Percentiles rank a stretch among this genome's conserved stretches.
Conservation (phyloP, 2,888 invertebrate species). For the Hypselothyrea guttata region DNA sequence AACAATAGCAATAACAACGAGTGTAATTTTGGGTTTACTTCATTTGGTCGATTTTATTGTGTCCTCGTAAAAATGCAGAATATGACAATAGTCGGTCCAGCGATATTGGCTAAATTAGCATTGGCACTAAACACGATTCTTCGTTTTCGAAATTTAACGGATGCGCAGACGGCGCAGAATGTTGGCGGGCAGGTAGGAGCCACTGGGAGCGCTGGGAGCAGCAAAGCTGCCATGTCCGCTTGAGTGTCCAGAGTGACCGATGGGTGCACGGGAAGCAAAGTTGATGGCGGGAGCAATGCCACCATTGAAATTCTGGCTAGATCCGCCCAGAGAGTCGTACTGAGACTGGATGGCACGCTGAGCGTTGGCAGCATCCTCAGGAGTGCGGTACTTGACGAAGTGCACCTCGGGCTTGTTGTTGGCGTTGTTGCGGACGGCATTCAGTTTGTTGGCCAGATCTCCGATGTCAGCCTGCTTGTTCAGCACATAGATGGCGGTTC, state of each 20-base stretch:
- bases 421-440: constrained; percentile 57
- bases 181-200: constrained; percentile 70
- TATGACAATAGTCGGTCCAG: constrained; percentile 54
- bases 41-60: constrained; percentile 54
- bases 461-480: constrained; percentile 75
- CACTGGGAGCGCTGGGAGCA: constrained; percentile 42
- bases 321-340: constrained; percentile 73
- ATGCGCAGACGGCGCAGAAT: constrained; percentile 72
- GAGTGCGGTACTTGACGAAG: constrained; percentile 80
- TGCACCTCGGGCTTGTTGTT: constrained; percentile 78
- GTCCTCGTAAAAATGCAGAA: constrained; percentile 48
- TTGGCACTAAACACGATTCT: constrained; percentile 11
- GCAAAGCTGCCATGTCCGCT: constrained; percentile 26
- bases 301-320: constrained; percentile 67
- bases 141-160: constrained; percentile 48
- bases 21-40: constrained; percentile 36
- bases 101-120: constrained; percentile 38
- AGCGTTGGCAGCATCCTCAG: constrained; percentile 77
- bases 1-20: constrained; percentile 26
- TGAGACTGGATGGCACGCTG: constrained; percentile 74
- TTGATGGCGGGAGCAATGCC: constrained; percentile 77
- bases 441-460: constrained; percentile 68
- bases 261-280: constrained; percentile 68
- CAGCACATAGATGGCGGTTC: constrained; percentile 77
- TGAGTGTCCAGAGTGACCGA: constrained; percentile 26